Evolutionary conservation across 2,797 vertebrate genomes (phyloP).

Genomic region (Synaphobranchus kaupii): DNA sequence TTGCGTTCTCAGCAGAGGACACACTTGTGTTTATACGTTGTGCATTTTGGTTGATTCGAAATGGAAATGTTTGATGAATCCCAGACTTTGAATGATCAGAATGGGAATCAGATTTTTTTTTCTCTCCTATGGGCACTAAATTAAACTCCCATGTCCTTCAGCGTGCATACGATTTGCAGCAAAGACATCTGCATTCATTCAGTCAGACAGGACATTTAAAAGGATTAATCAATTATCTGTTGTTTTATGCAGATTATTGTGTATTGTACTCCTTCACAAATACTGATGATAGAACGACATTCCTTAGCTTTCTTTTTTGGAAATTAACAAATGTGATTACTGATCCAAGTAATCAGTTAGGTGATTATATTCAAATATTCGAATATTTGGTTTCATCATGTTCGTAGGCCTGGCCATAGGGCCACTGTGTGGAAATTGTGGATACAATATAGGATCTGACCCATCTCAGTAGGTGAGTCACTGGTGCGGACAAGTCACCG

Average conservation of each 20-base stretch:
- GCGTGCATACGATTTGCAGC: background rate
- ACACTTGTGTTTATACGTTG: background rate
- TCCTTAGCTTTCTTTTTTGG: background rate
- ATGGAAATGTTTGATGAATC: background rate
- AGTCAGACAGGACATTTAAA: background rate
- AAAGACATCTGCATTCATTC: constrained; percentile 9
- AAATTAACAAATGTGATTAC: background rate
- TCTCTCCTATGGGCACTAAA: background rate
- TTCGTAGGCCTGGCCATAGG: background rate
- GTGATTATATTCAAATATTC: background rate
- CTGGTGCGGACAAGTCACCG: too few relatives aligned
- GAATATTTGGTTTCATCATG: background rate
- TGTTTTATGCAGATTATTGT: background rate
- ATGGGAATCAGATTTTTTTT: too few relatives aligned
- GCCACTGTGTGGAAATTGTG: background rate
- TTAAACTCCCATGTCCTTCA: background rate
- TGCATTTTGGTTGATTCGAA: background rate
- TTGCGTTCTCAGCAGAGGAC: background rate
- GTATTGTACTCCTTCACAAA: background rate
- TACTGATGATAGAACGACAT: background rate
- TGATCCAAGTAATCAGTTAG: background rate
- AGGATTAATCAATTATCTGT: background rate
- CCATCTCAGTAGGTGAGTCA: background rate
- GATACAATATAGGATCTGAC: too few relatives aligned
- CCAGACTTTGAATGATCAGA: background rate